Evolutionary conservation across 2,888 invertebrate genomes (phyloP).

Genomic region (Agonopterix heracliana): DNA sequence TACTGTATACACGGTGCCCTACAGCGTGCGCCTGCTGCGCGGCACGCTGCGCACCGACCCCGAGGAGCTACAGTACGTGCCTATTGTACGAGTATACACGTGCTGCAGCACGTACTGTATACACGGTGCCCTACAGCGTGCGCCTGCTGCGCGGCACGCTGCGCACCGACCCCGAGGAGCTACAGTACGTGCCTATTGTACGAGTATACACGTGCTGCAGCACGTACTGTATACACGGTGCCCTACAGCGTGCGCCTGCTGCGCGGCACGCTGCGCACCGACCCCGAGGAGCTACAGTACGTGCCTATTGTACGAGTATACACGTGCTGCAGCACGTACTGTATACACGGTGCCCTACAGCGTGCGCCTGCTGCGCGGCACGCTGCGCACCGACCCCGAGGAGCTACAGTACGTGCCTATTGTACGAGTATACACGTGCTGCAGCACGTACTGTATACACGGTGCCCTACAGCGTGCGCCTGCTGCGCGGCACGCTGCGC

Average conservation of each 20-base stretch:
- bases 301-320: constrained; percentile 15
- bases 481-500: constrained; percentile 44
- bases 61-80: constrained; percentile 34
- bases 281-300: constrained; percentile 34
- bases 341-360: constrained; percentile 46
- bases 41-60: constrained; percentile 38
- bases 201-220: too few relatives aligned
- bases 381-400: constrained; percentile 29
- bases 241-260: constrained; percentile 54
- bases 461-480: constrained; percentile 54
- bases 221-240: constrained; percentile 17
- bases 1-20: constrained; percentile 34
- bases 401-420: constrained; percentile 37
- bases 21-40: constrained; percentile 50
- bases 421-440: too few relatives aligned
- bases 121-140: constrained; percentile 56
- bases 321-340: too few relatives aligned
- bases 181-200: constrained; percentile 36
- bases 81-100: not conserved
- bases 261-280: constrained; percentile 39
- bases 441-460: too few relatives aligned
- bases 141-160: constrained; percentile 49
- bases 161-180: constrained; percentile 21
- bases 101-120: too few relatives aligned
- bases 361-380: constrained; percentile 50